These are phyloP conservation scores for Azemiops feae DNA, from an alignment of 2,113 vertebrate genomes.

Conservation along the genomic window DNA sequence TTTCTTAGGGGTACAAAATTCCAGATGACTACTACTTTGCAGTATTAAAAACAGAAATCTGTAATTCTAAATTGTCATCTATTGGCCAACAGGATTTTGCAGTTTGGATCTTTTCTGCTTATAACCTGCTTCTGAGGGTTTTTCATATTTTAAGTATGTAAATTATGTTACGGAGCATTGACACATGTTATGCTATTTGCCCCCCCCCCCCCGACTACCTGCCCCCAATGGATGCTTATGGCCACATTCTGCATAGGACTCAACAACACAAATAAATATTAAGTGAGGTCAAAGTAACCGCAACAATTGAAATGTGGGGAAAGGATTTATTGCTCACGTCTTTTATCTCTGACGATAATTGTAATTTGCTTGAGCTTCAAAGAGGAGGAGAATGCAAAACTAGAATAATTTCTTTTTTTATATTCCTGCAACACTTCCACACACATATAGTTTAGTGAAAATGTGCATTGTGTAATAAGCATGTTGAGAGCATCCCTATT, in stretches of 20 bases:
- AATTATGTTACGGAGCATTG: background rate
- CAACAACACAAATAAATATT: slow-evolving; percentile 64
- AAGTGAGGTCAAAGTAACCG: slow-evolving; percentile 72
- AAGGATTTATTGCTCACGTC: slow-evolving; percentile 75
- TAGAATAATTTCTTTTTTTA: slow-evolving; percentile 61
- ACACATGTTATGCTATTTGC: background rate
- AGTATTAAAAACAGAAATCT: background rate
- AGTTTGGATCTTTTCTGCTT: background rate
- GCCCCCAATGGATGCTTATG: background rate
- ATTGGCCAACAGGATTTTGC: background rate
- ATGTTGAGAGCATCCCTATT: slow-evolving; percentile 32
- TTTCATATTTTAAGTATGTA: background rate
- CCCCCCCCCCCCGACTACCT: background rate
- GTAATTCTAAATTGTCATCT: background rate
- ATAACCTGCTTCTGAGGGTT: background rate
- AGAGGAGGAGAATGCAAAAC: slow-evolving; percentile 67
- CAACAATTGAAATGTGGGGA: slow-evolving; percentile 78
- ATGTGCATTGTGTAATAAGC: slow-evolving; percentile 56
- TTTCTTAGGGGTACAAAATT: background rate
- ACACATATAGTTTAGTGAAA: slow-evolving; percentile 54
- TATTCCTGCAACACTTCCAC: background rate
- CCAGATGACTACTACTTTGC: background rate
- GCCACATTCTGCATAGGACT: background rate
- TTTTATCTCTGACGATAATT: slow-evolving; percentile 76
- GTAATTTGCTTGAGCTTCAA: slow-evolving; percentile 78